A percentile compares a stretch with the other conserved stretches of the same genome.
Conservation (phyloP, 2,888 invertebrate genomes). For the Lydus trimaculatus region DNA sequence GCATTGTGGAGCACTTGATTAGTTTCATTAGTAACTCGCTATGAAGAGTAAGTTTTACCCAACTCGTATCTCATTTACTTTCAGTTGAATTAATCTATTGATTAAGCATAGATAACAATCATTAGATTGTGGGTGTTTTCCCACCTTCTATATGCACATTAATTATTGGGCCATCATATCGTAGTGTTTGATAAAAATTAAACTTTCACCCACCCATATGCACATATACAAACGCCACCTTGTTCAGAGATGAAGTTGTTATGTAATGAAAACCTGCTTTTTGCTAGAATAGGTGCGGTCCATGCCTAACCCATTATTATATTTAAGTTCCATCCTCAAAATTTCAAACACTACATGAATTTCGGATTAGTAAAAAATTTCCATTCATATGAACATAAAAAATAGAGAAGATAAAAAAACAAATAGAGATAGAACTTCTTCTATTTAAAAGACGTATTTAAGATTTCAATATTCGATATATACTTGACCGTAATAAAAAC, state of each 20-base stretch:
- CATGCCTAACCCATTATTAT: neutral
- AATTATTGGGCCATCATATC: neutral
- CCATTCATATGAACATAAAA: neutral
- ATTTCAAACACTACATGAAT: neutral
- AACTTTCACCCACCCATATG: neutral
- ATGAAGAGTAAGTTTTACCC: neutral
- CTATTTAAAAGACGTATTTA: neutral
- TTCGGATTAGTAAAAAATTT: neutral
- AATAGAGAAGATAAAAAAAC: too few relatives aligned
- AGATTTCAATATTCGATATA: conserved; percentile 3
- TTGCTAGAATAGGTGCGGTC: conserved; percentile 1
- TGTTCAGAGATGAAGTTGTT: neutral
- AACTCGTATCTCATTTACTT: neutral
- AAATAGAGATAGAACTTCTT: neutral
- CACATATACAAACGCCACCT: neutral
- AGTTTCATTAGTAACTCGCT: conserved; percentile 27
- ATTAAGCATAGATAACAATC: neutral
- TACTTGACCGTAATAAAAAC: conserved; percentile 4
- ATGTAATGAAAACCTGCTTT: neutral
- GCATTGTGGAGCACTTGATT: conserved; percentile 26
- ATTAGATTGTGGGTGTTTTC: neutral
- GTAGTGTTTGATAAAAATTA: neutral
- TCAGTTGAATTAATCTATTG: neutral
- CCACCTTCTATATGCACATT: neutral
- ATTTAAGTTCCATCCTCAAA: neutral